phyloP scores from a whole-genome alignment of 2,113 vertebrate species.

The Salvelinus fontinalis region DNA sequence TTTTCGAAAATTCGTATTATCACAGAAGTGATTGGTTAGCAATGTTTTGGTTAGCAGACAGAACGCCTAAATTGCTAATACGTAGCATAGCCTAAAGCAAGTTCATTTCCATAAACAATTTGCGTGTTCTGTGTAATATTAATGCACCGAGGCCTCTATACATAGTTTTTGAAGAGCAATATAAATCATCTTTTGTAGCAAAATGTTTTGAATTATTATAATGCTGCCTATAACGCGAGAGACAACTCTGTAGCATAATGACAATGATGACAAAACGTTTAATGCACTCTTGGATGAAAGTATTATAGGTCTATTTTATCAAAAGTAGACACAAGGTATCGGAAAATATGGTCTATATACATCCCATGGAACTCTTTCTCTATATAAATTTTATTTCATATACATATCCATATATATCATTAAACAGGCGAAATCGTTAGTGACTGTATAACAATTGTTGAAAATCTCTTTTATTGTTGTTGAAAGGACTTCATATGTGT shows the following conservation, averaged over 20 bases:
- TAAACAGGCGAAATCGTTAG: slow-evolving; percentile 70
- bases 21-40: slow-evolving; percentile 43
- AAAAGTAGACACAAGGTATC: no score
- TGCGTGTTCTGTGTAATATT: slow-evolving; percentile 52
- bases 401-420: slow-evolving; percentile 72
- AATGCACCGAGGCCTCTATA: slow-evolving; percentile 68
- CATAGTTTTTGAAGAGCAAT: slow-evolving; percentile 78
- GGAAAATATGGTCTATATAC: slow-evolving; percentile 54
- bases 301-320: slow-evolving; percentile 33
- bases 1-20: slow-evolving; percentile 28
- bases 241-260: slow-evolving; percentile 75
- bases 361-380: slow-evolving; percentile 65
- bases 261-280: slow-evolving; percentile 69
- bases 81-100: slow-evolving; percentile 54
- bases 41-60: slow-evolving; percentile 50
- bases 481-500: slow-evolving; percentile 81
- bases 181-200: slow-evolving; percentile 72
- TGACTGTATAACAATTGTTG: slow-evolving; percentile 77
- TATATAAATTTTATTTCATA: slow-evolving; percentile 73
- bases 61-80: slow-evolving; percentile 51
- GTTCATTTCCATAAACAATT: slow-evolving; percentile 28
- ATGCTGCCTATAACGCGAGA: slow-evolving; percentile 72
- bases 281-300: slow-evolving; percentile 49
- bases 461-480: slow-evolving; percentile 78
- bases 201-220: slow-evolving; percentile 62